Base-by-base conservation (phyloP, 2,113 vertebrate species). In the Tonatia bakeri region DNA sequence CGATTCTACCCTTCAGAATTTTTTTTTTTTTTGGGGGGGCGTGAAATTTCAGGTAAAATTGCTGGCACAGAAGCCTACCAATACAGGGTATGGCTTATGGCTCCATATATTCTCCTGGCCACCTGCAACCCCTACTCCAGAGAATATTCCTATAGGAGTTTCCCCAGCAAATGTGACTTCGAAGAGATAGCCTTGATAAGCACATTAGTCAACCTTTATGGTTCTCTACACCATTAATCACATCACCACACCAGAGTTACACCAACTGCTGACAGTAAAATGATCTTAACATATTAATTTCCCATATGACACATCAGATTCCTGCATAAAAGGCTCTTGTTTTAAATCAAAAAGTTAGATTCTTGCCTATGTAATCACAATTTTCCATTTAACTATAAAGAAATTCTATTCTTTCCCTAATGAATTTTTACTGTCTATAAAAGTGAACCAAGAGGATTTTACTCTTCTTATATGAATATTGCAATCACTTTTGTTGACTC, bases 201-300 rank as follows among this genome's bases (percentile, higher is more conserved):
- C 24, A 79, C 54, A 94, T 79, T 59, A 86, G 45, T 67, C 47
- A 90, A 24, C 83, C 61, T 88, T 96, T 86, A 96, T 92, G 77
- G 56, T 75, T 94, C 77, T 91, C 72, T 85, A 92, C 40, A 6
- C 88, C 84, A 95, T 95, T 92, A 97, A 72, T 92, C 79, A 82
- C 69, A 67, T 80, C 69, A n/a, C 28, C 10, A 36, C 33, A 92
- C 54, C 36, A 65, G 61, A 95, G 92, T 95, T 45, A 90, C 7
- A 95, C 65, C 85, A 94, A 91, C 91, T 26, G 64, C 4, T 38
- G 77, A 85, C 20, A 93, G 77, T 80, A 93, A 96, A 96, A 89
- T 95, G 40, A 94, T 81, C 88, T 91, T 75, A 88, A 91, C 61
- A 84, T 95, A 94, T 91, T 92, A 86, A 95, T 92, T 96, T 97